Conservation (phyloP, 2,888 invertebrate species). For the Ectemnius continuus region DNA sequence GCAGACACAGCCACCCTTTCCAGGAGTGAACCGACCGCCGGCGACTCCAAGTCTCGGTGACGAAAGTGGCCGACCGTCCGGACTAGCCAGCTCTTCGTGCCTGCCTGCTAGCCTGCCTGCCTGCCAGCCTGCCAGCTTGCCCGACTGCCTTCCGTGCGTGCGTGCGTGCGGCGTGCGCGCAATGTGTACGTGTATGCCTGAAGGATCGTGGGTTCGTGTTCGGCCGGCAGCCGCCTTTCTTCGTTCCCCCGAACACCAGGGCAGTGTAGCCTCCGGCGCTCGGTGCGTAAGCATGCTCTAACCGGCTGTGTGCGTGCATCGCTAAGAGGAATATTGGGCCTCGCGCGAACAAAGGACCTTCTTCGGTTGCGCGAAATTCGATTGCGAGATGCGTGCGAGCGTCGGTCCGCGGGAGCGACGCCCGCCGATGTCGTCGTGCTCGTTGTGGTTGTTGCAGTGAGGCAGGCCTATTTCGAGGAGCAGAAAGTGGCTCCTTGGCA, state of each 20-base stretch:
- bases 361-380: neutral
- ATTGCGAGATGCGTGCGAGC: constrained; percentile 45
- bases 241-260: neutral
- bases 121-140: constrained; percentile 3
- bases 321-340: neutral
- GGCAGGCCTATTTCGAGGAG: constrained; percentile 22
- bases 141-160: constrained; percentile 23
- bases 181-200: neutral
- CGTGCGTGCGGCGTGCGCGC: constrained; percentile 29
- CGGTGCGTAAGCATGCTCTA: constrained; percentile 10
- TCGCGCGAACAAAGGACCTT: constrained; percentile 5
- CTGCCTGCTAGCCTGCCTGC: constrained; percentile 2
- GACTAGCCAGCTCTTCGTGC: constrained; percentile 1
- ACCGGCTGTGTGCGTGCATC: constrained; percentile 23
- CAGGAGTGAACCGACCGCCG: neutral
- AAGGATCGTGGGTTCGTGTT: neutral
- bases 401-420: constrained; percentile 37
- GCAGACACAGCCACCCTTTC: constrained; percentile 5
- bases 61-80: constrained; percentile 3
- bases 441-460: constrained; percentile 22
- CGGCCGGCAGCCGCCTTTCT: neutral
- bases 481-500: constrained; percentile 13
- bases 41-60: neutral
- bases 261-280: constrained; percentile 11
- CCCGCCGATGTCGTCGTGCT: constrained; percentile 16